phyloP scores from a whole-genome alignment of 92 coral and sea anemone species.

The Phenganax subtilis region DNA sequence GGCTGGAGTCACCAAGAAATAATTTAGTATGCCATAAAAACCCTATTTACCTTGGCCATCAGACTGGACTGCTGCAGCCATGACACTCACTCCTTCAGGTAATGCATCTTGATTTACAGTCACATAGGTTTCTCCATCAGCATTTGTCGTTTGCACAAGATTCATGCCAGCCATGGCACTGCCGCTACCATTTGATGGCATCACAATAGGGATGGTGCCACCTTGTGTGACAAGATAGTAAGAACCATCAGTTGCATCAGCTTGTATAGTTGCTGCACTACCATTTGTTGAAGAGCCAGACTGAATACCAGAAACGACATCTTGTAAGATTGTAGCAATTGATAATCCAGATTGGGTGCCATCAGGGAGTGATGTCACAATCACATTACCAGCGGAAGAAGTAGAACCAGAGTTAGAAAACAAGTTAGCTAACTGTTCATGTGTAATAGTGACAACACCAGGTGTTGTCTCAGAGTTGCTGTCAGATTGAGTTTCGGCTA shows the following conservation, averaged over 20 bases:
- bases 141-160: slow-evolving; percentile 39
- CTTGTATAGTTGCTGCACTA: slow-evolving; percentile 88
- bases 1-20: too few species aligned
- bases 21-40: too few species aligned
- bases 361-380: slow-evolving; percentile 58
- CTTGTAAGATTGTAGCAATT: slow-evolving; percentile 88
- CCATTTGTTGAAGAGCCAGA: slow-evolving; percentile 52
- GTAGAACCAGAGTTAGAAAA: slow-evolving; percentile 31
- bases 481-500: slow-evolving; percentile 12
- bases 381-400: slow-evolving; percentile 21
- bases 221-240: slow-evolving; percentile 91
- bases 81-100: slow-evolving; percentile 31
- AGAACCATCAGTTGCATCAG: slow-evolving; percentile 94
- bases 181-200: slow-evolving; percentile 50
- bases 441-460: slow-evolving; percentile 39
- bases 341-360: slow-evolving; percentile 65
- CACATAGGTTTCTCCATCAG: slow-evolving; percentile 37
- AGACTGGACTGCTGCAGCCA: slow-evolving; percentile 28
- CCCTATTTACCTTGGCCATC: slow-evolving; percentile 24
- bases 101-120: slow-evolving; percentile 40
- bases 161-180: slow-evolving; percentile 26
- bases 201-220: slow-evolving; percentile 85
- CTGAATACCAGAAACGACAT: slow-evolving; percentile 99
- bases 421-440: slow-evolving; percentile 37
- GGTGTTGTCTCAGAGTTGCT: neutral